Evolutionary conservation across 1,140 invertebrate species (phyloP), one percentile per base, ranked within the genome.

Genomic region (Colletes latitarsis): DNA sequence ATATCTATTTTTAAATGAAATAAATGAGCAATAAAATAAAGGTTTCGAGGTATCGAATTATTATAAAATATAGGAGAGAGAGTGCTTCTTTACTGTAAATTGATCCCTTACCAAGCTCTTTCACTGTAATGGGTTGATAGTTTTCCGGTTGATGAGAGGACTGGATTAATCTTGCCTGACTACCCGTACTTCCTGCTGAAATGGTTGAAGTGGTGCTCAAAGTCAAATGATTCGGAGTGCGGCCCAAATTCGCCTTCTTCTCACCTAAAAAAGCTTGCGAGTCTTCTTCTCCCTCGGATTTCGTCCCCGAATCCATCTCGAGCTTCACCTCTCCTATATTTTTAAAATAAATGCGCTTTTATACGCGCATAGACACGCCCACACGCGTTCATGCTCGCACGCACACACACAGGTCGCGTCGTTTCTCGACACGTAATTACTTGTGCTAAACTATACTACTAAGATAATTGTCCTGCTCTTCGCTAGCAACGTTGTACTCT

Each of bases 171-270:
- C 97, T 96, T 21, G 98, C 98, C 92, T 98, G 98, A 90, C 97
- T 98, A 86, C 98, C 97, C 63, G 97, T 98, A 92, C 97, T 98
- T 86, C 98, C 97, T 78, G 98, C 97, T 82, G 98, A 98, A 90
- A 98, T 95, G 14, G 98, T 98, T 77, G 98, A 98, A 79, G 97
- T 98, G 84, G 98, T 98, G 94, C 97, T 97, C 91, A 98, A 94
- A 88, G 97, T 98, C 93, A 98, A 95, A 94, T 98, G 97, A 95
- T 98, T 98, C 88, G 97, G 97, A 88, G 97, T 98, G 89, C 96
- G 95, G 84, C 97, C 97, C 91, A 98, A 94, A 91, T 95, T 96
- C 77, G 93, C 93, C 90, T 95, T 95, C 91, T 95, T 95, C 94
- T 97, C 97, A 90, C 95, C 93, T 91, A 91, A 89, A 90, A 89